phyloP scores from a whole-genome alignment of 92 coral and sea anemone genomes.

The Siderastrea radians region DNA sequence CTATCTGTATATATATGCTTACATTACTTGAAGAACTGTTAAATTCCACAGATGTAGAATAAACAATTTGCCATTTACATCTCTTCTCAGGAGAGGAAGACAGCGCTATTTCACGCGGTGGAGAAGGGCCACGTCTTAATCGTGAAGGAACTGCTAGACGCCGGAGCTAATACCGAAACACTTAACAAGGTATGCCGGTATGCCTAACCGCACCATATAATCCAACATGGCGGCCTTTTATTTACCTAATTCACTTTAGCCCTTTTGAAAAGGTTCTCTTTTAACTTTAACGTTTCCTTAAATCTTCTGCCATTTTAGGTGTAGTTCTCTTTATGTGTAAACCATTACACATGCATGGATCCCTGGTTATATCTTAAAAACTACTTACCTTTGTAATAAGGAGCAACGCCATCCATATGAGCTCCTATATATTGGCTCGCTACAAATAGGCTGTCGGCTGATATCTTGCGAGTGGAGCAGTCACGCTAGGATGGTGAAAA shows the following conservation, averaged over 20 bases:
- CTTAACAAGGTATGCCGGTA: conserved; percentile 74
- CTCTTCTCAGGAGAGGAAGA: conserved; percentile 82
- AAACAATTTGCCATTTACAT: background rate
- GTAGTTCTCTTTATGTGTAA: too few species aligned
- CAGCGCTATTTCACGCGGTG: conserved; percentile 95
- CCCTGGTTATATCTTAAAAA: too few species aligned
- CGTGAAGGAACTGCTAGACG: conserved; percentile 91
- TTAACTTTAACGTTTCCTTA: background rate
- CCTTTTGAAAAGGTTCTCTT: background rate
- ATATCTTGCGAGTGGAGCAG: too few species aligned
- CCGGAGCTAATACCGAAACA: conserved; percentile 93
- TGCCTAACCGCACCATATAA: background rate
- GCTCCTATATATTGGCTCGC: too few species aligned
- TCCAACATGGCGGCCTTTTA: conserved; percentile 14
- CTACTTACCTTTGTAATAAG: too few species aligned
- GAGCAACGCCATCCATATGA: too few species aligned
- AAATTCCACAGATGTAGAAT: background rate
- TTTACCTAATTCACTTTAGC: background rate
- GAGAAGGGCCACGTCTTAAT: conserved; percentile 90
- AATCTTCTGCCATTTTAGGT: background rate
- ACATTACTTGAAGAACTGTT: background rate
- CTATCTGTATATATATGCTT: background rate
- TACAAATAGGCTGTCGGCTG: too few species aligned
- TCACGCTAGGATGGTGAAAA: too few species aligned
- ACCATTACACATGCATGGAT: too few species aligned